These are phyloP conservation scores for Macaria liturata DNA, from an alignment of 2,888 invertebrate species.

Conservation along the genomic window DNA sequence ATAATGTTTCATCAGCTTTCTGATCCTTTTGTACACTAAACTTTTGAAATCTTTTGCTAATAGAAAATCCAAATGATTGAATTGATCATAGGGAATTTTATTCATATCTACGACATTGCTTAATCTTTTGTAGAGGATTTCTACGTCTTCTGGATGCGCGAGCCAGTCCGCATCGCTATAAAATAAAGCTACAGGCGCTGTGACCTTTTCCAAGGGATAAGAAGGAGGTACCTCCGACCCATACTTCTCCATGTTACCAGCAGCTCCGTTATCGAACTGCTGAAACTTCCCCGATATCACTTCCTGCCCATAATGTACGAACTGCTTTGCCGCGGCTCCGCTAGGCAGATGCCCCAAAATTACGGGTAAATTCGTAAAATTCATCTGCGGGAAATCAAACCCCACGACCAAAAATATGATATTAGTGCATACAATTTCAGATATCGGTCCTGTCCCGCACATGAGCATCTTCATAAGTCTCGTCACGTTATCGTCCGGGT, in stretches of 20 bases:
- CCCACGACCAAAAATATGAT: slow-evolving; percentile 84
- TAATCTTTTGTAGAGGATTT: slow-evolving; percentile 74
- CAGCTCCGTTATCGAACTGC: slow-evolving; percentile 57
- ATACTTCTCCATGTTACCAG: slow-evolving; percentile 53
- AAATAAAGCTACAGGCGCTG: slow-evolving; percentile 60
- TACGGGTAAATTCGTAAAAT: slow-evolving; percentile 82
- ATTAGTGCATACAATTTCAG: slow-evolving; percentile 82
- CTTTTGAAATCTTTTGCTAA: slow-evolving; percentile 59
- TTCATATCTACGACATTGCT: slow-evolving; percentile 80
- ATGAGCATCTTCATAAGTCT: slow-evolving; percentile 63
- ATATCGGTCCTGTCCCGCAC: slow-evolving; percentile 68
- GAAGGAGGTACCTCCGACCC: slow-evolving; percentile 52
- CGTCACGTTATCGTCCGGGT: slow-evolving; percentile 82
- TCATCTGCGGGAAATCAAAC: slow-evolving; percentile 80
- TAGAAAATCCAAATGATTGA: slow-evolving; percentile 69
- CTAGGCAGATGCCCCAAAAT: slow-evolving; percentile 79
- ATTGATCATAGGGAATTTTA: slow-evolving; percentile 76
- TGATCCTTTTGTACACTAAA: slow-evolving; percentile 48
- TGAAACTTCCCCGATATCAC: slow-evolving; percentile 55
- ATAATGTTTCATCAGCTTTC: slow-evolving; percentile 40
- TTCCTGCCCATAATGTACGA: slow-evolving; percentile 80
- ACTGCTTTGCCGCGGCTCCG: slow-evolving; percentile 79
- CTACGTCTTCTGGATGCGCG: slow-evolving; percentile 82
- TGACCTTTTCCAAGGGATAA: slow-evolving; percentile 54
- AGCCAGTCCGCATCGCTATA: slow-evolving; percentile 85